A percentile compares a stretch with the other conserved stretches of the same genome.
phyloP scores from a whole-genome alignment of 2,797 vertebrate genomes.

The Thalassophryne amazonica region DNA sequence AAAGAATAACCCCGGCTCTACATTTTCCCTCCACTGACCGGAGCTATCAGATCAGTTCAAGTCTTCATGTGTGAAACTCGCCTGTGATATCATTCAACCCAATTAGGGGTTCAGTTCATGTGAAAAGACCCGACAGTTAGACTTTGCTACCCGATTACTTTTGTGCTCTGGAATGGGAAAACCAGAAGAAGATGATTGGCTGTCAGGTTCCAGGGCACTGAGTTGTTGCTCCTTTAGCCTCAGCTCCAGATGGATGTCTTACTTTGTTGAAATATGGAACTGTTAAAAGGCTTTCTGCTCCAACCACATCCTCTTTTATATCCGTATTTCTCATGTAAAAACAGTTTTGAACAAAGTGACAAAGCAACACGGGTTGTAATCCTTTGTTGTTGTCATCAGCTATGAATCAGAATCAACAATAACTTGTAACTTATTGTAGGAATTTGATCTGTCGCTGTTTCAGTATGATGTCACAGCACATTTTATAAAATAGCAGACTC shows the following conservation, averaged over 20 bases:
- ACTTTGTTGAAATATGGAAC: constrained; percentile 43
- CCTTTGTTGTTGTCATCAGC: constrained; percentile 23
- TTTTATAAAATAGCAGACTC: too few species aligned
- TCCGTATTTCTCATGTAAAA: constrained; percentile 30
- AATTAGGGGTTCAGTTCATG: constrained; percentile 33
- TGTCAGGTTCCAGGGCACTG: constrained; percentile 45
- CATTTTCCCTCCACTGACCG: constrained; percentile 29
- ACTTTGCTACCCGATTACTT: constrained; percentile 49
- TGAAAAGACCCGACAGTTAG: constrained; percentile 24
- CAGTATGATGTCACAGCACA: too few species aligned
- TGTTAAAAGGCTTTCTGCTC: constrained; percentile 25
- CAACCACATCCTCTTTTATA: constrained; percentile 21
- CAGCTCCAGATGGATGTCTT: constrained; percentile 46
- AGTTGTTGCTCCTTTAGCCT: constrained; percentile 52
- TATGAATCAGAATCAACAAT: constrained; percentile 4
- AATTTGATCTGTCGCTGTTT: too few species aligned
- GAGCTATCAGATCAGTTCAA: constrained; percentile 43
- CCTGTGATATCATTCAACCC: constrained; percentile 43
- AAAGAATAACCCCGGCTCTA: constrained; percentile 45
- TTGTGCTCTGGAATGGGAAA: constrained; percentile 32
- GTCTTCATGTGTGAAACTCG: constrained; percentile 46
- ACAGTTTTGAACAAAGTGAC: too few species aligned
- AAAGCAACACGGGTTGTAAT: constrained; percentile 23
- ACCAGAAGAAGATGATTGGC: constrained; percentile 30
- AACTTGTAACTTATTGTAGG: too few species aligned